Base-by-base conservation (phyloP, 2,888 invertebrate species). In the Agrypnus murinus region DNA sequence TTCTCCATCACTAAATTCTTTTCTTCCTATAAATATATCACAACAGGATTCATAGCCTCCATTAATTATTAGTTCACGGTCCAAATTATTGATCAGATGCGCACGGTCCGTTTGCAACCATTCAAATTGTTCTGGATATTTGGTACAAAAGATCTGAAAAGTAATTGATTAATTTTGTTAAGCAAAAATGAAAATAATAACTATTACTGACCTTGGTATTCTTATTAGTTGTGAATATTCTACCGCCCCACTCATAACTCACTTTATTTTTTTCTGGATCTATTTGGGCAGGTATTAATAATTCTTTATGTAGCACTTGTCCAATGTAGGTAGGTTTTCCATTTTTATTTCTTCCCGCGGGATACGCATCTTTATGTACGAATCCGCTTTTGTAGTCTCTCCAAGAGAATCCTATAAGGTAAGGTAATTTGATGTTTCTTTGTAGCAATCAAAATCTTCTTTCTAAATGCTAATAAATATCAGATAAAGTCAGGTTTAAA, bases 131-230 rank as follows among this genome's bases (percentile, higher is more conserved):
- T 65, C 58, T 0, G 69, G 60, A 34, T 59, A n/a, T 10, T 1
- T 15, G 6, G 65, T 53, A 19, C 69, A 70, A 2, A 70, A 25
- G 25, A 70, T 70, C 65, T 69, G n/a, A 40, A 34, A 64, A 7
- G 45, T n/a, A 34, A 6, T 6, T 34, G 6, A 25, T 5, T 3
- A 5, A 3, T 25, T 25, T 3, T 25, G 2, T 45, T 19, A 34
- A 25, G 25, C 3, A 53, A 4, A 5, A 50, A 10, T 15, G 32
- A 10, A 19, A 2, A n/a, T n/a, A n/a, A n/a, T 31, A 31, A n/a
- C n/a, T n/a, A n/a, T n/a, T 14, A 17, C 19, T 17, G 19, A 65
- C 65, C 12, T 65, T 65, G 1, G 46, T 38, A 36, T 46, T 65
- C 36, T 36, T 36, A n/a, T 38, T 67, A n/a, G 34, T 50, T 12